phyloP scores from a whole-genome alignment of 2,797 vertebrate genomes.

The Rachycentron canadum region DNA sequence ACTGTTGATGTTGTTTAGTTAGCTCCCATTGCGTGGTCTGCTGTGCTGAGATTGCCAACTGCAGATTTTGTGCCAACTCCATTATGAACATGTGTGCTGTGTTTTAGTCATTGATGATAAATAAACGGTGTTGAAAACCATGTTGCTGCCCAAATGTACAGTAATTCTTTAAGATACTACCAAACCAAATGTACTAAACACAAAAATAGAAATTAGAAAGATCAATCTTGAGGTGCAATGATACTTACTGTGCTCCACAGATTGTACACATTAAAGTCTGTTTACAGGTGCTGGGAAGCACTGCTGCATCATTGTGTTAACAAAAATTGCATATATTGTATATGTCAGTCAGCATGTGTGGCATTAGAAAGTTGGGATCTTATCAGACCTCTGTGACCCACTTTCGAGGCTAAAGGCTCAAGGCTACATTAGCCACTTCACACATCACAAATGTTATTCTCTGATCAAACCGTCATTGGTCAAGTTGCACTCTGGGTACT shows the following conservation, averaged over 20 bases:
- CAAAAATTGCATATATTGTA: no score
- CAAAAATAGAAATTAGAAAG: background rate
- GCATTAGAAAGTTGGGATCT: no score
- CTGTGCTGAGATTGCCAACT: conserved; percentile 71
- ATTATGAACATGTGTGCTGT: conserved; percentile 58
- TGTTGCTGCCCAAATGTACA: conserved; percentile 28
- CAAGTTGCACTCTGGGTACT: background rate
- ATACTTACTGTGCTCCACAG: background rate
- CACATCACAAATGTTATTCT: background rate
- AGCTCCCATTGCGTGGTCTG: conserved; percentile 73
- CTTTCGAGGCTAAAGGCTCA: background rate
- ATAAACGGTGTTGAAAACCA: conserved; percentile 41
- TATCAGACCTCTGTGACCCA: background rate
- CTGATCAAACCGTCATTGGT: background rate
- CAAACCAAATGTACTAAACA: conserved; percentile 4
- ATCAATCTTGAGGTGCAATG: background rate
- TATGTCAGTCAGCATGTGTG: no score
- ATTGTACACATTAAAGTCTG: conserved; percentile 3
- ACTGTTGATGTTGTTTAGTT: conserved; percentile 71
- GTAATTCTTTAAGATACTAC: conserved; percentile 19
- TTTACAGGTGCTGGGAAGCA: background rate
- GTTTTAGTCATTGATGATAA: conserved; percentile 42
- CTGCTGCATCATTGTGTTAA: background rate
- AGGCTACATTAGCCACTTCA: background rate
- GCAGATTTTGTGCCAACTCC: conserved; percentile 65